Evolutionary conservation across 2,888 invertebrate genomes (phyloP).

Genomic region (Gastracanthus pulcherrimus): DNA sequence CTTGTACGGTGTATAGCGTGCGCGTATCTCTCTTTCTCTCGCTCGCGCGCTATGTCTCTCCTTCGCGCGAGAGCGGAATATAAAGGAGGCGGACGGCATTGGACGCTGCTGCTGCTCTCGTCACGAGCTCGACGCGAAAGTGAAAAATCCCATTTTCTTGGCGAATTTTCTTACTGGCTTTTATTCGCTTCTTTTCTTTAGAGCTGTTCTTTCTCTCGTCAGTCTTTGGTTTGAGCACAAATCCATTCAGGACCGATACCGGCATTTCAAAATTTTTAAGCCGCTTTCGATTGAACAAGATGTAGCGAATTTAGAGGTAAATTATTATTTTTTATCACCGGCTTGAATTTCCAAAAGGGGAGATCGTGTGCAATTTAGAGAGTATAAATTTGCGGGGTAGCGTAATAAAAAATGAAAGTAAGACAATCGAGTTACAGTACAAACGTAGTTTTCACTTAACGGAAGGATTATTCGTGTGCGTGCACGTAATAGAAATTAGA

Average conservation of each 20-base stretch:
- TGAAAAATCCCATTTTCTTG: constrained; percentile 49
- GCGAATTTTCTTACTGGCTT: constrained; percentile 6
- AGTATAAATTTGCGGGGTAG: background rate
- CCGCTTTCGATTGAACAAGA: background rate
- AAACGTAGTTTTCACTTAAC: background rate
- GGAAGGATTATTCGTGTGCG: no score
- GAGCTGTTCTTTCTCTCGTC: background rate
- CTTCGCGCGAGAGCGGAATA: constrained; percentile 49
- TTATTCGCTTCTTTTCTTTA: background rate
- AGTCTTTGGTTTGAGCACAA: background rate
- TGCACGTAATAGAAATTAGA: background rate
- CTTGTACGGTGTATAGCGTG: no score
- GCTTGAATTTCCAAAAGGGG: background rate
- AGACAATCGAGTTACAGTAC: background rate
- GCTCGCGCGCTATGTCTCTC: constrained; percentile 36
- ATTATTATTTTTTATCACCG: background rate
- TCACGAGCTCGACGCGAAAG: constrained; percentile 21
- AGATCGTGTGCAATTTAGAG: background rate
- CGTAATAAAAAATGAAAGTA: background rate
- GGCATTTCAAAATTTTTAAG: constrained; percentile 23
- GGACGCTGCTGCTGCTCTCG: background rate
- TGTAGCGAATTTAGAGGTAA: background rate
- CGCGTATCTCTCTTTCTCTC: constrained; percentile 42
- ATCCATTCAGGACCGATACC: background rate
- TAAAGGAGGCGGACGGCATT: constrained; percentile 45